Evolutionary conservation across 2,888 invertebrate species (phyloP).

Genomic region (Latrodectus hesperus): DNA sequence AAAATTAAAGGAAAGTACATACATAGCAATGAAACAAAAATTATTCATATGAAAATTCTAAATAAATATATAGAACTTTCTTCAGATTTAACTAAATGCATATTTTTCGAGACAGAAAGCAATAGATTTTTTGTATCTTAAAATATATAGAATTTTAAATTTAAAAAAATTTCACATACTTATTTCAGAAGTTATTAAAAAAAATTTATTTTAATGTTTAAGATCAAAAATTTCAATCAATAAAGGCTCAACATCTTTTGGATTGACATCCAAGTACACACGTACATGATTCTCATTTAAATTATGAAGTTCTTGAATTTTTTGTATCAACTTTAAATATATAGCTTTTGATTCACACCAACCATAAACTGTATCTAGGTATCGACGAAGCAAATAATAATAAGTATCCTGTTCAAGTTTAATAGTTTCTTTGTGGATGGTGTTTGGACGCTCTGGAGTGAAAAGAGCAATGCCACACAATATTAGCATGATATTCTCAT

Average conservation of each 20-base stretch:
- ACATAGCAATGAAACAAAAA: no score
- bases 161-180: not conserved
- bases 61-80: no score
- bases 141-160: not conserved
- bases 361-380: conserved; percentile 68
- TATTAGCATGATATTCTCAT: conserved; percentile 92
- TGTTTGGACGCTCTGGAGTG: conserved; percentile 85
- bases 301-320: conserved; percentile 90
- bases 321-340: conserved; percentile 90
- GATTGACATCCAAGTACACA: conserved; percentile 93
- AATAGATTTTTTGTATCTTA: not conserved
- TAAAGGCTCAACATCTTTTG: conserved; percentile 91
- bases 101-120: not conserved
- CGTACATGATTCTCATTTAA: conserved; percentile 93
- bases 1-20: no score
- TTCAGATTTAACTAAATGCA: not conserved
- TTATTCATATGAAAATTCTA: no score
- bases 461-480: conserved; percentile 93
- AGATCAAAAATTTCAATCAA: conserved; percentile 96
- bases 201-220: conserved; percentile 77
- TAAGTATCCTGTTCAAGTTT: conserved; percentile 70
- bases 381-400: conserved; percentile 70
- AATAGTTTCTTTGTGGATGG: conserved; percentile 84
- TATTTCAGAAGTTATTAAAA: not conserved
- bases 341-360: conserved; percentile 67